Conservation (phyloP, 2,888 invertebrate species). For the Loripinus fragilis region DNA sequence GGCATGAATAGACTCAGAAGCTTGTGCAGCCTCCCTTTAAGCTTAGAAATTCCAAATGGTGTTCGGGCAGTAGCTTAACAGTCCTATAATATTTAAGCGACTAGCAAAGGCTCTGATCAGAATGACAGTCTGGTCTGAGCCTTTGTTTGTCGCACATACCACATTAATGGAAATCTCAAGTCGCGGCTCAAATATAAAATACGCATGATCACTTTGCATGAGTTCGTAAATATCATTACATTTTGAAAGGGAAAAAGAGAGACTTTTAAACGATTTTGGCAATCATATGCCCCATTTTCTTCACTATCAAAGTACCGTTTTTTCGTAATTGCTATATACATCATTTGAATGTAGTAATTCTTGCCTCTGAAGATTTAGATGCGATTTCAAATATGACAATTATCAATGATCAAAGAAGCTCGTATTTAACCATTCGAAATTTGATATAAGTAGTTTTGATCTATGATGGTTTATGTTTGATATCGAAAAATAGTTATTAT, state of each 20-base stretch:
- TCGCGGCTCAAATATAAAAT: no score
- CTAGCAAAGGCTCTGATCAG: no score
- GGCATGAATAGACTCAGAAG: no score
- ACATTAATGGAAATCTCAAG: no score
- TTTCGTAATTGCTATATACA: neutral
- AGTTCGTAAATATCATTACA: neutral
- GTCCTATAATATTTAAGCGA: no score
- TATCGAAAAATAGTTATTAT: slow-evolving; percentile 9
- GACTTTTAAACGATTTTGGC: neutral
- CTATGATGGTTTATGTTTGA: slow-evolving; percentile 4
- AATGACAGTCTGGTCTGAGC: no score
- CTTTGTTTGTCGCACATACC: no score
- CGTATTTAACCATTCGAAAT: slow-evolving; percentile 1
- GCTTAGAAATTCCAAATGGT: no score
- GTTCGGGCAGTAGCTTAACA: no score
- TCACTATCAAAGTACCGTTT: neutral
- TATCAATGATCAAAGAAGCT: neutral
- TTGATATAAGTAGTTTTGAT: slow-evolving; percentile 10
- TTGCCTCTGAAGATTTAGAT: slow-evolving; percentile 13
- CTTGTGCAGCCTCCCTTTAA: no score
- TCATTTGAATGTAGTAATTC: neutral
- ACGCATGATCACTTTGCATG: no score
- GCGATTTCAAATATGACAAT: slow-evolving; percentile 13
- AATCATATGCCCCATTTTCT: slow-evolving; percentile 1
- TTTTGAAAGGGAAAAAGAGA: neutral